phyloP scores from a whole-genome alignment of 1,140 invertebrate species.

The Meloidogyne exigua region DNA sequence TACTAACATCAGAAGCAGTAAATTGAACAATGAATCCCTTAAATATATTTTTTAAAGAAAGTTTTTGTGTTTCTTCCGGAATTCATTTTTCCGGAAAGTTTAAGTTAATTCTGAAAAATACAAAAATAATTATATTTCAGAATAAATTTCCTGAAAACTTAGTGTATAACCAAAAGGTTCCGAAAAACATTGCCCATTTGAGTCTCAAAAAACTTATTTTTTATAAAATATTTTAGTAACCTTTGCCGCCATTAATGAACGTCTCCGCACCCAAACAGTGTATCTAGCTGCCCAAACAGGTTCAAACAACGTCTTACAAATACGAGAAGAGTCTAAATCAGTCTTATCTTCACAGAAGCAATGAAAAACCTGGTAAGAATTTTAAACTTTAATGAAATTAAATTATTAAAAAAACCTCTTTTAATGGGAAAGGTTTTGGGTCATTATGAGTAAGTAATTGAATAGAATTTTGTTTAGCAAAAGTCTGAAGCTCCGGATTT shows the following conservation, averaged over 20 bases:
- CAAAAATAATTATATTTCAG: background rate
- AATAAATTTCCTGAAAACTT: no score
- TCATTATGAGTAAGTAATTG: slow-evolving; percentile 92
- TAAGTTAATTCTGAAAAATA: slow-evolving; percentile 36
- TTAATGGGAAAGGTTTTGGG: slow-evolving; percentile 67
- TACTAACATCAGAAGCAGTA: background rate
- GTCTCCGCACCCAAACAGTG: background rate
- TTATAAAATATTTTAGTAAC: background rate
- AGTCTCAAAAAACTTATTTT: no score
- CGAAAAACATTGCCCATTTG: no score
- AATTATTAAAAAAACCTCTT: slow-evolving; percentile 51
- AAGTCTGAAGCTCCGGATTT: slow-evolving; percentile 80
- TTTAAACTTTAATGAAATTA: background rate
- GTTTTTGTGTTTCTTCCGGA: slow-evolving; percentile 43
- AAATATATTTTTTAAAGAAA: background rate
- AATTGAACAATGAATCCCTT: slow-evolving; percentile 29
- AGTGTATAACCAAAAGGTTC: no score
- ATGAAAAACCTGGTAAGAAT: background rate
- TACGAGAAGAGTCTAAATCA: slow-evolving; percentile 7
- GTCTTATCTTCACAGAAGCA: background rate
- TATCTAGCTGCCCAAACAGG: slow-evolving; percentile 52
- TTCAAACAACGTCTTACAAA: slow-evolving; percentile 35
- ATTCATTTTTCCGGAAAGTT: background rate
- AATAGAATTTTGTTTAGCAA: slow-evolving; percentile 84
- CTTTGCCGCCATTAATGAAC: slow-evolving; percentile 3